Evolutionary conservation across 2,888 invertebrate genomes (phyloP), one percentile per base, ranked within the genome.

Genomic region (Quadriops clusia): DNA sequence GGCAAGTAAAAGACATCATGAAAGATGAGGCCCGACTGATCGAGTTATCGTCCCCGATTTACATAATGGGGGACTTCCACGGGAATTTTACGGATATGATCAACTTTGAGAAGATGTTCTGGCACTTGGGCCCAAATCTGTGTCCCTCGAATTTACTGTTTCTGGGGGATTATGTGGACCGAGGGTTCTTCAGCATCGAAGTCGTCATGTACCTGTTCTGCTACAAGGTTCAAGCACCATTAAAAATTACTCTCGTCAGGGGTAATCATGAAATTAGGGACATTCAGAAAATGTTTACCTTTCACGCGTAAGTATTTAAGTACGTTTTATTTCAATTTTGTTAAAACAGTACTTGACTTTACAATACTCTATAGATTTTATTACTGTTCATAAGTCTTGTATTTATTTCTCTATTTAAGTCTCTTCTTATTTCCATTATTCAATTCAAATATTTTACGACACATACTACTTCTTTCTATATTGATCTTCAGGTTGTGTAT

Each of bases 231-330:
- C 68, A 77, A 47, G 67, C 72, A 1, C 79, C 81, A 1, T 51
- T 58, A 11, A 75, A 74, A 36, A 66, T 82, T 33, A 64, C 63
- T 41, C 52, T 83, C 34, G 47, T 83, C 10, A 60, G 82, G 27
- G 83, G 82, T 1, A 83, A 83, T 54, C 82, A 83, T 53, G 83
- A 83, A 60, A 69, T 77, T n/a, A 58, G 80, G 33, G 70, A 70
- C 38, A 72, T 82, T 26, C 81, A 83, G 58, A 72, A 71, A 56
- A 73, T 73, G 70, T 81, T 79, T 54, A 72, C 76, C 1, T 83
- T 83, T 53, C 64, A 72, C 46, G 65, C 61, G 80, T 78, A 54
- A 50, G 60, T 41, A 23, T 13, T 23, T 16, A 11, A n/a, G n/a
- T n/a, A n/a, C n/a, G n/a, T n/a, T n/a, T n/a, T n/a, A n/a, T 23